Evolutionary conservation across 2,113 vertebrate species (phyloP).

Genomic region (Geothlypis trichas): DNA sequence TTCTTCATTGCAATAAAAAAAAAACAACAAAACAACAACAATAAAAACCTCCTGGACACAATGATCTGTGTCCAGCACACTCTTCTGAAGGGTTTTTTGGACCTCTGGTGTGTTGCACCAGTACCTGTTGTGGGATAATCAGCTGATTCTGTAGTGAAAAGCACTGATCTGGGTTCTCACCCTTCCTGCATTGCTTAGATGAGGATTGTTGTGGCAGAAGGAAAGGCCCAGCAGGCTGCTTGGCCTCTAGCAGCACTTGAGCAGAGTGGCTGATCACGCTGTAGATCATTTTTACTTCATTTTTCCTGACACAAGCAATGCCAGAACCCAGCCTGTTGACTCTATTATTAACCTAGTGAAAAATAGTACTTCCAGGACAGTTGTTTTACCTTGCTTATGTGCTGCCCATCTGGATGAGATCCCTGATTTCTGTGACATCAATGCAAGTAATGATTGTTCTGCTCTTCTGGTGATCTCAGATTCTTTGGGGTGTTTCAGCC

Average conservation of each 20-base stretch:
- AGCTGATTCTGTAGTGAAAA: rapidly evolving
- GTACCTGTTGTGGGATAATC: neutral
- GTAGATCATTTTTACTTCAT: neutral
- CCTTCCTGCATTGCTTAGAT: neutral
- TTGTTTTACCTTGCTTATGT: rapidly evolving
- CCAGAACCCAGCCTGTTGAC: neutral
- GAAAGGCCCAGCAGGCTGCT: neutral
- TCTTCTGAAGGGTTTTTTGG: neutral
- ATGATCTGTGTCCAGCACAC: rapidly evolving
- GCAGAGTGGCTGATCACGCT: rapidly evolving
- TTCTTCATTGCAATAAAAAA: neutral
- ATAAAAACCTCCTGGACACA: neutral
- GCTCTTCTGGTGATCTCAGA: neutral
- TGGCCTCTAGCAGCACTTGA: neutral
- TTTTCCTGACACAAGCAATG: neutral
- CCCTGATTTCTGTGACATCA: neutral
- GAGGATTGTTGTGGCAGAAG: neutral
- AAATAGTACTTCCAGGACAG: neutral
- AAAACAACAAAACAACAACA: too few relatives aligned
- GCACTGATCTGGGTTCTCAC: neutral
- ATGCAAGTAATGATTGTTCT: neutral
- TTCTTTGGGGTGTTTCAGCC: neutral
- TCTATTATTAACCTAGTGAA: neutral
- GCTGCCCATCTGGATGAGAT: neutral
- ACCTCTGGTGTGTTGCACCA: neutral